A percentile compares a stretch with the other conserved stretches of the same genome.
Evolutionary conservation across 2,888 invertebrate species (phyloP).

Genomic region (Tineola bisselliella): DNA sequence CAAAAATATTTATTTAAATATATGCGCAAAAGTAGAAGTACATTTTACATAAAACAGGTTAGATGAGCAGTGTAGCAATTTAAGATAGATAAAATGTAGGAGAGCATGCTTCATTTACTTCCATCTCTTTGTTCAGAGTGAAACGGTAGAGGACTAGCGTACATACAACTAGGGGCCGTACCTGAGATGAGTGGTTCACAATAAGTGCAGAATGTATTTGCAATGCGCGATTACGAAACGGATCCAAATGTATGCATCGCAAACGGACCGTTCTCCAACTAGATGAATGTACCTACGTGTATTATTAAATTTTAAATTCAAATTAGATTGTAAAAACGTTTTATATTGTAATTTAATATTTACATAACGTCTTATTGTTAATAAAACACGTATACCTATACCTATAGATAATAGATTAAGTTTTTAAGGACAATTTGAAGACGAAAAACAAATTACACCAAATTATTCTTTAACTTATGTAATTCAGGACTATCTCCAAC

Average conservation of each 20-base stretch:
- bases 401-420: no score
- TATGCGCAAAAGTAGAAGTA: background rate
- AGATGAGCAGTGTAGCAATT: background rate
- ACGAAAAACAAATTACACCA: no score
- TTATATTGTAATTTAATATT: background rate
- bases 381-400: no score
- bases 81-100: conserved; percentile 4
- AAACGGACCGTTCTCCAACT: conserved; percentile 3
- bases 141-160: conserved; percentile 35
- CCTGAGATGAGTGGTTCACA: conserved; percentile 49
- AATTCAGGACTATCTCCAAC: no score
- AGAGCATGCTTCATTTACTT: background rate
- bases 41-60: background rate
- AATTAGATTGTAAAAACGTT: background rate
- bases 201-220: conserved; percentile 63
- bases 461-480: no score
- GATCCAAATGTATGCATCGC: conserved; percentile 5
- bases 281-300: background rate
- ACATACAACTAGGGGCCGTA: conserved; percentile 36
- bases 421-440: no score
- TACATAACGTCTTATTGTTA: no score
- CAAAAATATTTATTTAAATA: background rate
- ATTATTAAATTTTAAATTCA: conserved; percentile 1
- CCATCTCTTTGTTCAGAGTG: conserved; percentile 41
- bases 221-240: conserved; percentile 48